Conservation (phyloP, 2,797 vertebrate genomes). For the Odontamblyopus rebecca region DNA sequence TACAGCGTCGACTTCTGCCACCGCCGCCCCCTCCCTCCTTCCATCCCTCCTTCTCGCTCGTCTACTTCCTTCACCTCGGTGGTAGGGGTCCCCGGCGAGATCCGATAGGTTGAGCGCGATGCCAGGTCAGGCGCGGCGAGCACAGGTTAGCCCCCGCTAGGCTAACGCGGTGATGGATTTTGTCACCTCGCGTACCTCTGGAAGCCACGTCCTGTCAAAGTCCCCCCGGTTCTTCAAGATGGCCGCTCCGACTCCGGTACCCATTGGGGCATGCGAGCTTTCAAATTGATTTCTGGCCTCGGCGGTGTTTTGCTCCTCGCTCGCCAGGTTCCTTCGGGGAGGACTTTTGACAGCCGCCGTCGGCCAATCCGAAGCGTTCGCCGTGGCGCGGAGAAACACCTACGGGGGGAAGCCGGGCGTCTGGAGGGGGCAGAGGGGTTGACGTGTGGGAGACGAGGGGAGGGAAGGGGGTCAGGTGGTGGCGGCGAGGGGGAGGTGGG, state of each 20-base stretch:
- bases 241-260: conserved; percentile 93
- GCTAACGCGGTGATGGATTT: conserved; percentile 89
- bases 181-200: conserved; percentile 98
- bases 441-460: conserved; percentile 62
- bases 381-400: conserved; percentile 82
- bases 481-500: conserved; percentile 44
- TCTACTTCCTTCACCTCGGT: conserved; percentile 67
- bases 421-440: conserved; percentile 77
- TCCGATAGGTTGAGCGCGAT: conserved; percentile 94
- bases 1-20: conserved; percentile 99
- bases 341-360: conserved; percentile 82
- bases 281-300: conserved; percentile 89
- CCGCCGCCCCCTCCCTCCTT: conserved; percentile 58
- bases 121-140: conserved; percentile 80
- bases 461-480: not conserved
- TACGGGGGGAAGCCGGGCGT: conserved; percentile 78
- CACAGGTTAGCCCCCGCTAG: conserved; percentile 90
- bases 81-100: conserved; percentile 78
- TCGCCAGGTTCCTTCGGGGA: conserved; percentile 89
- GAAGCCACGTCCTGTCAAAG: conserved; percentile 95
- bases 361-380: conserved; percentile 81
- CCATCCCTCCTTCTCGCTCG: conserved; percentile 9
- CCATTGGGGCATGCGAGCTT: conserved; percentile 92
- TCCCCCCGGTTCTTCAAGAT: conserved; percentile 87
- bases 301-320: conserved; percentile 30